phyloP scores from a whole-genome alignment of 2,888 invertebrate genomes.

The Agonopterix alstromeriana region DNA sequence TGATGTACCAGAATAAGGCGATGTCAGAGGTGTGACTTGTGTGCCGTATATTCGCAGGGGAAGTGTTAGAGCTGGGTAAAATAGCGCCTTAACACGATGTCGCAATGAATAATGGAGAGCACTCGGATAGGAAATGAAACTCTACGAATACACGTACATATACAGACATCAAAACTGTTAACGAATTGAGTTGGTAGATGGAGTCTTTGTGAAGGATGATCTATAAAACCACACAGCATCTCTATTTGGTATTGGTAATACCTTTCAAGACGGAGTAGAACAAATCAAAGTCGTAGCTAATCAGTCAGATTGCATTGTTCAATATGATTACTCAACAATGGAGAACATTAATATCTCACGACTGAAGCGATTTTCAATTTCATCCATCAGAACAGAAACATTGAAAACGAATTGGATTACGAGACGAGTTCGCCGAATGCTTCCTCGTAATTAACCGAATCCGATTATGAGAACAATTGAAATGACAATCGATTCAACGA shows the following conservation, averaged over 20 bases:
- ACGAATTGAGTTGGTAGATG: no score
- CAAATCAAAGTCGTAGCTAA: no score
- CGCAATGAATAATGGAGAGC: conserved; percentile 37
- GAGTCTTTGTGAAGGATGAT: no score
- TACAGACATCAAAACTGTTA: no score
- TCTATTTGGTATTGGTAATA: no score
- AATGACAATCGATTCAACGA: not conserved
- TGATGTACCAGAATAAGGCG: conserved; percentile 10
- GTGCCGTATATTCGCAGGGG: conserved; percentile 5
- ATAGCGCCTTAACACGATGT: conserved; percentile 25
- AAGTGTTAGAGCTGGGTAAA: conserved; percentile 3
- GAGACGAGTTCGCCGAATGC: not conserved
- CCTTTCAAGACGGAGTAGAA: no score
- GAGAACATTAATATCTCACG: not conserved
- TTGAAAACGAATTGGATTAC: no score
- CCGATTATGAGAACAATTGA: conserved; percentile 3
- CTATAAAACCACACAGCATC: no score
- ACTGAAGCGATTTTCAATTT: not conserved
- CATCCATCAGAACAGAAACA: no score
- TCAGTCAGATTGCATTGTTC: not conserved
- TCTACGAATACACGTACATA: conserved; percentile 19
- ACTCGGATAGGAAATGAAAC: conserved; percentile 32
- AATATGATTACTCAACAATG: not conserved
- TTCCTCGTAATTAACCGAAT: not conserved
- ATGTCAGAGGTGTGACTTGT: conserved; percentile 13